Percentiles rank a stretch among this genome's conserved stretches.
Conservation (phyloP, 1,140 invertebrate species). For the Acyrthosiphon pisum region DNA sequence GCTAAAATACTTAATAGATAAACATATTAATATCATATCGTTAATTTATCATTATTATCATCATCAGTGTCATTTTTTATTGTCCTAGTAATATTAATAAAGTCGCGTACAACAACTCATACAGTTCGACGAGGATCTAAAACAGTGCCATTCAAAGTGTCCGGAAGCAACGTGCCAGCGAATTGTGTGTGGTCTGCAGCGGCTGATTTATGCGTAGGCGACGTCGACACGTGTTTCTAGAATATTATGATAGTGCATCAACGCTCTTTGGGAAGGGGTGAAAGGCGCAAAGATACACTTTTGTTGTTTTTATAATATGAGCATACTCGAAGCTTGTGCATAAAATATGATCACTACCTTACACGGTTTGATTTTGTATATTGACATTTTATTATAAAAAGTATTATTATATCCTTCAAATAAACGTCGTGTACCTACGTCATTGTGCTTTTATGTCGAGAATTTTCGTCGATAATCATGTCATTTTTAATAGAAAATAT, state of each 20-base stretch:
- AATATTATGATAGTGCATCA: not conserved
- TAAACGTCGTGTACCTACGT: not conserved
- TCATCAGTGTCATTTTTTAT: not conserved
- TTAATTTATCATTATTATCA: not conserved
- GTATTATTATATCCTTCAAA: not conserved
- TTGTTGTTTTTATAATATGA: not conserved
- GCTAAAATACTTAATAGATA: not conserved
- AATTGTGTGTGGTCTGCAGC: not conserved
- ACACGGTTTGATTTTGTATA: not conserved
- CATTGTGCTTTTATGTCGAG: not conserved
- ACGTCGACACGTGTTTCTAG: not conserved
- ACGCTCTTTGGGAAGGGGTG: not conserved
- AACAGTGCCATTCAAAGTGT: not conserved
- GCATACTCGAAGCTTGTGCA: not conserved
- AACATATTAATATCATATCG: too few relatives aligned
- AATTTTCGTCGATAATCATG: not conserved
- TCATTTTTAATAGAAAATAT: not conserved
- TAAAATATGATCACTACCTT: not conserved
- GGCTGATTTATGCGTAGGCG: too few relatives aligned
- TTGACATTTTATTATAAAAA: not conserved
- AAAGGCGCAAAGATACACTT: not conserved
- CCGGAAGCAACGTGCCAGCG: too few relatives aligned
- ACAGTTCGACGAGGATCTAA: not conserved
- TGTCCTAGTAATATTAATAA: not conserved
- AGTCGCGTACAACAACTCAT: not conserved